Evolutionary conservation across 2,113 vertebrate species (phyloP).

Genomic region (Nothoprocta pentlandii): DNA sequence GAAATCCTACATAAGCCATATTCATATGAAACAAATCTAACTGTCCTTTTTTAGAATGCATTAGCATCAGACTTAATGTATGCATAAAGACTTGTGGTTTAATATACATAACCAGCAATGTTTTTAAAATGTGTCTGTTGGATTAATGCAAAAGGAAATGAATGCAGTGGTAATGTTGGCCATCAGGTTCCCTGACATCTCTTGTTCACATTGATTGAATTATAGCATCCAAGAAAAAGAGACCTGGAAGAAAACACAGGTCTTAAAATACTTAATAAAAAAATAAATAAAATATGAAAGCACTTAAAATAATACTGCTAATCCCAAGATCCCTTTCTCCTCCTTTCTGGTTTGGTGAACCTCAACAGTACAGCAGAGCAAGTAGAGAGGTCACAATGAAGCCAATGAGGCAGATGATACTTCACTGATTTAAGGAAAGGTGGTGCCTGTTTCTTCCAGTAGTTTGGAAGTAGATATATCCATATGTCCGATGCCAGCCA

Average conservation of each 20-base stretch:
- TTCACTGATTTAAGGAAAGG: not conserved
- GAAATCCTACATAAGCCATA: not conserved
- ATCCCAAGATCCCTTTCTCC: not conserved
- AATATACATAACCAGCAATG: not conserved
- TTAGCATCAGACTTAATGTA: not conserved
- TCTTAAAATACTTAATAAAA: too few species aligned
- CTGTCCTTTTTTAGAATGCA: not conserved
- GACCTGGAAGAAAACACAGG: not conserved
- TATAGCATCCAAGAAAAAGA: not conserved
- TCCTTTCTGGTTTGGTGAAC: not conserved
- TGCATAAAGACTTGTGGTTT: not conserved
- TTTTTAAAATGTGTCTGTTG: not conserved
- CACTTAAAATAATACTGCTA: not conserved
- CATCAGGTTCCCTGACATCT: too few species aligned
- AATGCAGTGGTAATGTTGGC: not conserved
- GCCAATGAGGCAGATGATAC: fast-evolving
- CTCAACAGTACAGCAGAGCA: not conserved
- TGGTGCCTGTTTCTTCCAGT: not conserved
- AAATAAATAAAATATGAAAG: too few species aligned
- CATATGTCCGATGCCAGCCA: not conserved
- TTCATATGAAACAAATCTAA: not conserved
- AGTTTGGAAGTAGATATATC: not conserved
- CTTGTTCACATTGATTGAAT: not conserved
- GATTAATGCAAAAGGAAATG: not conserved
- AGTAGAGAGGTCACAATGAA: not conserved